Conservation (phyloP, 2,888 invertebrate genomes). For the Dione vanillae region DNA sequence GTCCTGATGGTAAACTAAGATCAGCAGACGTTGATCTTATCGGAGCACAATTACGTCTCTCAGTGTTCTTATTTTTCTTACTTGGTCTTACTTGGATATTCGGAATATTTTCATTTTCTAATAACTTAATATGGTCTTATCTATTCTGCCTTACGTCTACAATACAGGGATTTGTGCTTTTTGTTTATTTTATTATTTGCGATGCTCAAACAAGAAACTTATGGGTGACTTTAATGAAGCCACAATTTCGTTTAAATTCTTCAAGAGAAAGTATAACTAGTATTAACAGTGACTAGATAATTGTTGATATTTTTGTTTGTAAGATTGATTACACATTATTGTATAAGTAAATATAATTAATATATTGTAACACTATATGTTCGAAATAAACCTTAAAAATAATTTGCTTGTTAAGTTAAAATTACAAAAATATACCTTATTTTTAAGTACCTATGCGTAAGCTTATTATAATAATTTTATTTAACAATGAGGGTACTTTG, state of each 20-base stretch:
- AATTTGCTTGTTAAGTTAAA: neutral
- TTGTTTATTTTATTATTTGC: conserved; percentile 85
- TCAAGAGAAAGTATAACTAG: conserved; percentile 70
- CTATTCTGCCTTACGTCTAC: conserved; percentile 86
- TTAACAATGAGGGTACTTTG: neutral
- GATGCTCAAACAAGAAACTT: conserved; percentile 81
- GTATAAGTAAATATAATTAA: neutral
- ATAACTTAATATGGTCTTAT: conserved; percentile 82
- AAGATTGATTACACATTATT: no score
- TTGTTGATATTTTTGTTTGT: neutral
- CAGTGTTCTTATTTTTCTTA: conserved; percentile 84
- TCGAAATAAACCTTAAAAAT: neutral
- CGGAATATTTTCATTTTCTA: conserved; percentile 82
- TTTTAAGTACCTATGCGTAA: neutral
- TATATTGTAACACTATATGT: neutral
- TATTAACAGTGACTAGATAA: conserved; percentile 53
- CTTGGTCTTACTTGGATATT: conserved; percentile 86
- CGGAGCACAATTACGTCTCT: conserved; percentile 81
- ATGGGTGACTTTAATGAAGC: conserved; percentile 77
- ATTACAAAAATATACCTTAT: neutral
- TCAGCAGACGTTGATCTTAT: conserved; percentile 68
- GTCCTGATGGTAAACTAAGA: conserved; percentile 80
- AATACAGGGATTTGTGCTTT: conserved; percentile 85
- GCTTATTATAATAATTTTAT: neutral
- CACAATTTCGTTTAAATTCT: conserved; percentile 59